Evolutionary conservation across 2,888 invertebrate genomes (phyloP), one percentile per base, ranked within the genome.

Genomic region (Masnerella sp.): DNA sequence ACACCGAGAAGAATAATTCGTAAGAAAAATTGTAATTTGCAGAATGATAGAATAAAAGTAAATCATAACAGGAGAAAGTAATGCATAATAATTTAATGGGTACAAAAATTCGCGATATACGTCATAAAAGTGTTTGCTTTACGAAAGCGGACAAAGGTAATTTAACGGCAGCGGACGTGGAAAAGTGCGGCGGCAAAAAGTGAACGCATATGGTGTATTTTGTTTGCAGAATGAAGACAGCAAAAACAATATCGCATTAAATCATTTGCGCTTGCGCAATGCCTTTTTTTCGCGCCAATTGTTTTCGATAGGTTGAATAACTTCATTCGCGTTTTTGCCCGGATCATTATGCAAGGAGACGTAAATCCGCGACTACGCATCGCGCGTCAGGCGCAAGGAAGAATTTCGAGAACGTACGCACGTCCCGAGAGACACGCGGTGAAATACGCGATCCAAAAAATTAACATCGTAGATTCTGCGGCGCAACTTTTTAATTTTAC

Each of bases 321-420:
- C 67, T 67, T 67, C 28, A 67, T 67, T 61, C 56, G 64, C 64
- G 20, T 64, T 64, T 64, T 52, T 58, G 36, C 42, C 51, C 28
- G 22, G 54, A 64, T 51, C 15, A 62, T 73, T 73, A 62, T 43
- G 62, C 62, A 67, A 74, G 47, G 40, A 30, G 59, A 40, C 61
- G 61, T 74, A 65, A 74, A 74, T 70, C 58, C 49, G 58, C 65
- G 47, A 68, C 65, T 45, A 59, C 65, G 42, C 67, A 58, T 64
- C 38, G 32, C 49, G 36, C 56, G 59, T 43, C 58, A 75, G 67
- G 64, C 75, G 78, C 42, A 54, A 77, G 61, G 71, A 72, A 72
- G 69, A 73, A 76, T 77, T 61, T 65, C 36, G 36, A 62, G 71
- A 76, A 75, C 62, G 62, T 68, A 68, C 20, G 54, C 67, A 56